Percentiles rank a stretch among this genome's conserved stretches.
Evolutionary conservation across 1,140 invertebrate genomes (phyloP).

Genomic region (Drosophila tsacasi): DNA sequence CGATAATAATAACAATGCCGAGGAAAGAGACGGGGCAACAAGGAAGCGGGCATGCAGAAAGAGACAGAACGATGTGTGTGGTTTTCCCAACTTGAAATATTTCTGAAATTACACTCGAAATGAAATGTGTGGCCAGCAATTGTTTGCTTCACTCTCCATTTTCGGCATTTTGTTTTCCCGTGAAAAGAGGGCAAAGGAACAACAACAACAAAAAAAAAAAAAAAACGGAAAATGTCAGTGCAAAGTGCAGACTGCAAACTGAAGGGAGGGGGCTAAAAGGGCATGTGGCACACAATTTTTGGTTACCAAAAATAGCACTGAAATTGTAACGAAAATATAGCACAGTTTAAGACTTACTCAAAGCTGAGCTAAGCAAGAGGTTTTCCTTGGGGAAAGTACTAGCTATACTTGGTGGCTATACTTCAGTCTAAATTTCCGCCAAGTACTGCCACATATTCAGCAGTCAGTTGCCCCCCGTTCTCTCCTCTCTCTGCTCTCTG

Average conservation of each 20-base stretch:
- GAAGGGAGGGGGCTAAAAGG: neutral
- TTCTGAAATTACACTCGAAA: conserved; percentile 70
- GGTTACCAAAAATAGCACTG: neutral
- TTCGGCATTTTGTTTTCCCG: conserved; percentile 18
- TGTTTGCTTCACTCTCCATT: conserved; percentile 24
- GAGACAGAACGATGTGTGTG: conserved; percentile 6
- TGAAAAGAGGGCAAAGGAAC: conserved; percentile 3
- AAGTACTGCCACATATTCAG: neutral
- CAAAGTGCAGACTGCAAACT: conserved; percentile 17
- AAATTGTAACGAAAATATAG: neutral
- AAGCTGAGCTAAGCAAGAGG: neutral
- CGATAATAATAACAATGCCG: conserved; percentile 77
- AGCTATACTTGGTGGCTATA: neutral
- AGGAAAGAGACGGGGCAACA: conserved; percentile 19
- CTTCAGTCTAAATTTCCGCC: neutral
- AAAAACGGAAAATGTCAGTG: conserved; percentile 28
- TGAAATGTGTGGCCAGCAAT: conserved; percentile 63
- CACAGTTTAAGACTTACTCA: neutral
- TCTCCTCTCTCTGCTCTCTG: too few relatives aligned
- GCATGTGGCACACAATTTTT: conserved; percentile 13
- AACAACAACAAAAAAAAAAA: neutral
- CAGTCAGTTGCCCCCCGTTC: neutral
- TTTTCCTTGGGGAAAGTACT: neutral
- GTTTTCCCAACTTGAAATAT: conserved; percentile 37
- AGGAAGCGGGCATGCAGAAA: conserved; percentile 11